Percentiles rank a stretch among this genome's conserved stretches.
Evolutionary conservation across 2,797 vertebrate genomes (phyloP).

Genomic region (Pseudomugil gertrudae): DNA sequence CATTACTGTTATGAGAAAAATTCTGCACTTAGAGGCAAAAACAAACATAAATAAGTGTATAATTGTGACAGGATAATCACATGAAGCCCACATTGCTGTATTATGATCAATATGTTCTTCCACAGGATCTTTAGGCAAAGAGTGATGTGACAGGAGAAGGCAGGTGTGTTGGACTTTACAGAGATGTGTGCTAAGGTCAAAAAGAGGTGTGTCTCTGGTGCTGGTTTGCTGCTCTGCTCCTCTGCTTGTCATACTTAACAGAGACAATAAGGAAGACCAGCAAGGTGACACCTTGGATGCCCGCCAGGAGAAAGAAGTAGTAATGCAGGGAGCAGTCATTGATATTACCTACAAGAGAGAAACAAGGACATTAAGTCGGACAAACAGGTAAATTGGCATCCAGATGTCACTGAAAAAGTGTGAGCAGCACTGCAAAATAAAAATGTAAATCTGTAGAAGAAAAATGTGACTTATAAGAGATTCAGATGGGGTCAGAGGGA

Average conservation of each 20-base stretch:
- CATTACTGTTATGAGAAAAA: slow-evolving; percentile 9
- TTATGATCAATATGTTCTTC: slow-evolving; percentile 21
- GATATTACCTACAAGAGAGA: slow-evolving; percentile 88
- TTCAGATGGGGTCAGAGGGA: slow-evolving; percentile 29
- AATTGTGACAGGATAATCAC: slow-evolving; percentile 4
- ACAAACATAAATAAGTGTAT: slow-evolving; percentile 49
- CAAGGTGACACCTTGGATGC: slow-evolving; percentile 91
- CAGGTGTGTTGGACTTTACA: slow-evolving; percentile 10
- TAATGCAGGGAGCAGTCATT: slow-evolving; percentile 94
- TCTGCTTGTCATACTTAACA: slow-evolving; percentile 91
- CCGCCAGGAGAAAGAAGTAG: slow-evolving; percentile 97
- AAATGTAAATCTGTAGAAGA: slow-evolving; percentile 39
- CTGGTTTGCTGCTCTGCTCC: slow-evolving; percentile 58
- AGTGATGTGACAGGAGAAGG: slow-evolving; percentile 28
- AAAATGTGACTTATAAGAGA: slow-evolving; percentile 19
- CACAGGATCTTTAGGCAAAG: slow-evolving; percentile 36
- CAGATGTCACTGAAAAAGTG: slow-evolving; percentile 3
- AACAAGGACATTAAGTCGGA: slow-evolving; percentile 14
- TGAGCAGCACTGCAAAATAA: slow-evolving; percentile 1
- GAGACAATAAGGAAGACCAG: slow-evolving; percentile 94
- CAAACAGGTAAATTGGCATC: slow-evolving; percentile 10
- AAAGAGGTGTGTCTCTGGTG: slow-evolving; percentile 68
- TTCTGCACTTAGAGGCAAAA: slow-evolving; percentile 25
- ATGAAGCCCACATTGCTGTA: slow-evolving; percentile 8
- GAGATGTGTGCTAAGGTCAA: slow-evolving; percentile 54